Conservation (phyloP, 1,140 invertebrate genomes). For the Rhynchophorus ferrugineus region DNA sequence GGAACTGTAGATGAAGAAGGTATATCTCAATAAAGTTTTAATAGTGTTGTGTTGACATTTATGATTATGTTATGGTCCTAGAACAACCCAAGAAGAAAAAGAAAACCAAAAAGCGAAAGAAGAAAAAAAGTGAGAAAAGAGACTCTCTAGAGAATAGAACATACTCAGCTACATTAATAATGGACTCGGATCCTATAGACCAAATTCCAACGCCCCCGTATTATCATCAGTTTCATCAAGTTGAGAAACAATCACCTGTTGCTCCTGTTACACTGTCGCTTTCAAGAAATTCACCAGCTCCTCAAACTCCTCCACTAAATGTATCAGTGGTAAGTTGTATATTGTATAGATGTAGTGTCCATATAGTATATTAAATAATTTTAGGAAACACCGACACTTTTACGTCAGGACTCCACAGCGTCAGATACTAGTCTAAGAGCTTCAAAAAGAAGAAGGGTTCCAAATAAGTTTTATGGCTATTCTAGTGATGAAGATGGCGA, state of each 20-base stretch:
- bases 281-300: slow-evolving; percentile 42
- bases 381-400: slow-evolving; percentile 1
- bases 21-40: background rate
- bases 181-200: background rate
- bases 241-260: slow-evolving; percentile 22
- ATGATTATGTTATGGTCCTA: background rate
- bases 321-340: background rate
- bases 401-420: slow-evolving; percentile 16
- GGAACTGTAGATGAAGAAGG: slow-evolving; percentile 29
- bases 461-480: slow-evolving; percentile 79
- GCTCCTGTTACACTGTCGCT: slow-evolving; percentile 41
- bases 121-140: slow-evolving; percentile 38
- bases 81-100: slow-evolving; percentile 43
- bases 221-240: slow-evolving; percentile 25
- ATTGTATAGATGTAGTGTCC: background rate
- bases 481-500: slow-evolving; percentile 72
- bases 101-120: slow-evolving; percentile 53
- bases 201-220: slow-evolving; percentile 13
- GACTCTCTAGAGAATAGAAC: slow-evolving; percentile 7
- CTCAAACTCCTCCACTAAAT: slow-evolving; percentile 27
- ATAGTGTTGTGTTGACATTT: background rate
- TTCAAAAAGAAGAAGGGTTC: slow-evolving; percentile 67
- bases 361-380: background rate
- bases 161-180: slow-evolving; percentile 8
- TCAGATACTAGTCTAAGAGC: slow-evolving; percentile 43